Conservation (phyloP, 2,888 invertebrate genomes). For the Diarsia brunnea region DNA sequence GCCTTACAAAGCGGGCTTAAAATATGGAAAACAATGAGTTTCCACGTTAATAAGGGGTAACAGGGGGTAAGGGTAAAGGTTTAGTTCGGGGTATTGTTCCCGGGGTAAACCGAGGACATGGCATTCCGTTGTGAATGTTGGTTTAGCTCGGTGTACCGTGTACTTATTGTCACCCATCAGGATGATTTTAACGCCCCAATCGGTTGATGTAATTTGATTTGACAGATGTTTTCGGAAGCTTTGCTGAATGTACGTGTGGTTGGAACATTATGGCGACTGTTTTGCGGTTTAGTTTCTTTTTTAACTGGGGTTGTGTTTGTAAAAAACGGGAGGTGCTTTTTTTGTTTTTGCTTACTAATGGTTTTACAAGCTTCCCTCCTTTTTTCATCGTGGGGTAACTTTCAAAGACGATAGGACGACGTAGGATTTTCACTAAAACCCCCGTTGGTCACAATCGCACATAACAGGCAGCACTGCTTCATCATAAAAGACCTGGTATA, state of each 20-base stretch:
- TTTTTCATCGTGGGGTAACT: too few species aligned
- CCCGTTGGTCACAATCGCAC: too few species aligned
- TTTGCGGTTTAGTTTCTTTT: slow-evolving; percentile 37
- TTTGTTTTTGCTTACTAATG: background rate
- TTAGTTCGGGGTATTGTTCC: slow-evolving; percentile 67
- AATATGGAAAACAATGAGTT: slow-evolving; percentile 88
- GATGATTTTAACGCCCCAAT: slow-evolving; percentile 82
- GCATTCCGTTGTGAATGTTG: slow-evolving; percentile 77
- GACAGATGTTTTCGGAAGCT: slow-evolving; percentile 81
- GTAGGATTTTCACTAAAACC: too few species aligned
- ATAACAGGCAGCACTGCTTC: too few species aligned
- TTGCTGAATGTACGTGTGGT: slow-evolving; percentile 23
- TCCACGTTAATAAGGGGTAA: slow-evolving; percentile 86
- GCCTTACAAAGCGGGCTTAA: slow-evolving; percentile 79
- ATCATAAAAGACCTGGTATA: too few species aligned
- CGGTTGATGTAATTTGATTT: slow-evolving; percentile 77
- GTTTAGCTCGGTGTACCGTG: slow-evolving; percentile 84
- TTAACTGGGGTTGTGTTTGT: background rate
- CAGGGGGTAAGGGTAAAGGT: slow-evolving; percentile 72
- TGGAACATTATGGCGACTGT: slow-evolving; percentile 51
- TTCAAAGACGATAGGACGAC: too few species aligned
- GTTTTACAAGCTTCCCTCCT: background rate
- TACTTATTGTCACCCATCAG: slow-evolving; percentile 82
- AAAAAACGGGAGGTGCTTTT: background rate
- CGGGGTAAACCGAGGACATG: slow-evolving; percentile 80